These are phyloP conservation scores for Eospalax fontanierii DNA, from an alignment of 2,797 vertebrate genomes.

Conservation along the genomic window DNA sequence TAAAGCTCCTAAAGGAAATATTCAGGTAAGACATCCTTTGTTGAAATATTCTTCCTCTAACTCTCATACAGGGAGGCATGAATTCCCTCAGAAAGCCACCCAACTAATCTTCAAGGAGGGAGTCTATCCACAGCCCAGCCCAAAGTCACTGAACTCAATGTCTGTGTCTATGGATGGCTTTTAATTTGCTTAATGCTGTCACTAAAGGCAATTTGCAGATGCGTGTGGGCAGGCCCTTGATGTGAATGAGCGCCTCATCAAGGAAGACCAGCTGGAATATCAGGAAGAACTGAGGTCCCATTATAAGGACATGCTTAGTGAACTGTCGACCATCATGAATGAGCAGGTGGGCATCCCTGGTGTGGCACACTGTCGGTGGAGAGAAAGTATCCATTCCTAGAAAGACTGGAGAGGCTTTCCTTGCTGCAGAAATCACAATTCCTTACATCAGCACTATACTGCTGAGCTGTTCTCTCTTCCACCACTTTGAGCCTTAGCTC, in stretches of 20 bases:
- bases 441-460: background rate
- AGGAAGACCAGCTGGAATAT: constrained; percentile 99
- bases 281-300: constrained; percentile 99
- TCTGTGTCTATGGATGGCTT: background rate
- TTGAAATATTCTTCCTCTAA: background rate
- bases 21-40: constrained; percentile 94
- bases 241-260: constrained; percentile 98
- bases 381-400: background rate
- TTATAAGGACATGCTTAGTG: constrained; percentile 97
- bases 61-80: background rate
- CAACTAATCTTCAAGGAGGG: background rate
- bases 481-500: background rate
- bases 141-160: background rate
- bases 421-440: background rate
- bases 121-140: background rate
- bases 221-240: constrained; percentile 97
- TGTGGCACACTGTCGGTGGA: rapidly evolving
- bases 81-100: background rate
- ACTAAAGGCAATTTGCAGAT: constrained; percentile 96
- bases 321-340: constrained; percentile 97
- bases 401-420: background rate
- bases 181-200: constrained; percentile 62
- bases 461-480: background rate
- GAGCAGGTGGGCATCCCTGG: constrained; percentile 93
- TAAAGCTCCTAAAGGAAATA: constrained; percentile 98